phyloP scores from a whole-genome alignment of 2,113 vertebrate genomes.

The Cynopterus brachyotis region DNA sequence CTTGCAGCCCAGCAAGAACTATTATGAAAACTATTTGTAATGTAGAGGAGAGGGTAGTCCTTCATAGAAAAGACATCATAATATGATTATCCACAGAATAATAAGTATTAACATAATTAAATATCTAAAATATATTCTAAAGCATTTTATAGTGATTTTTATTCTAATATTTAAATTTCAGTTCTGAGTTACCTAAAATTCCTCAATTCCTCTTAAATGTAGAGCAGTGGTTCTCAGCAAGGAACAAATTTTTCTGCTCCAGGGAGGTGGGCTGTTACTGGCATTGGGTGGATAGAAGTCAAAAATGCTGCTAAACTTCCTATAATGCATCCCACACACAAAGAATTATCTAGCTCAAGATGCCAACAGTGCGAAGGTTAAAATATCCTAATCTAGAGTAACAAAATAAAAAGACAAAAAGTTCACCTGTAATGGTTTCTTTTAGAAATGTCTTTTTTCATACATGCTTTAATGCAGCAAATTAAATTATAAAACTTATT shows the following conservation, averaged over 20 bases:
- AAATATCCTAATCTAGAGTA: neutral
- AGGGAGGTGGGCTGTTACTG: neutral
- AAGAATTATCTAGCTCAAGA: neutral
- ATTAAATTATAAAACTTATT: neutral
- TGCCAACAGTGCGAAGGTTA: neutral
- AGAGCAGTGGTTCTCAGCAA: neutral
- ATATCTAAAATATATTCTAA: neutral
- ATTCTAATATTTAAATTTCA: neutral
- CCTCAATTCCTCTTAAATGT: neutral
- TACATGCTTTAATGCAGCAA: neutral
- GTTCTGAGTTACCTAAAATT: neutral
- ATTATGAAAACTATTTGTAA: conserved; percentile 25
- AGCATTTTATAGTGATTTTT: neutral
- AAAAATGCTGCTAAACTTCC: neutral
- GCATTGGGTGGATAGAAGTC: neutral
- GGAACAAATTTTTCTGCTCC: neutral
- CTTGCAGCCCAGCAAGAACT: neutral
- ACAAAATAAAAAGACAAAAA: neutral
- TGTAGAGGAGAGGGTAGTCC: neutral
- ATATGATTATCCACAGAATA: neutral
- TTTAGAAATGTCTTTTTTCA: neutral
- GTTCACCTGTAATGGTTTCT: neutral
- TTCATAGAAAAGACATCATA: neutral
- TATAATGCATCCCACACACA: neutral
- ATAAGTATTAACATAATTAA: neutral